A percentile compares a stretch with the other conserved stretches of the same genome.
Conservation (phyloP, 92 coral and sea anemone species). For the Isaurus tuberculatus region DNA sequence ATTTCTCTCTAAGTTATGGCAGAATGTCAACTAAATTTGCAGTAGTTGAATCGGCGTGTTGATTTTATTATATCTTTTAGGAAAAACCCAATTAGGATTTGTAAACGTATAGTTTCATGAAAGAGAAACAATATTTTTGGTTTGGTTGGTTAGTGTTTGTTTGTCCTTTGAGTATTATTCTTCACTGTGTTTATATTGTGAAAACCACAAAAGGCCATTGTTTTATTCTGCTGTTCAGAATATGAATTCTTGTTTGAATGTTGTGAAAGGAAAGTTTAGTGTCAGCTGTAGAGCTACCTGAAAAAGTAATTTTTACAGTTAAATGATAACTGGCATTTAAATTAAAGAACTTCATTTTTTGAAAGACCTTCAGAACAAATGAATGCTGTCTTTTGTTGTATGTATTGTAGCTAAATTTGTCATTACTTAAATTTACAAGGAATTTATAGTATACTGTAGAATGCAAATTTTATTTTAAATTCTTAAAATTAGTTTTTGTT, state of each 20-base stretch:
- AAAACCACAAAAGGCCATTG: constrained; percentile 32
- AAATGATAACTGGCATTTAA: constrained; percentile 6
- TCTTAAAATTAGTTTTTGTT: background rate
- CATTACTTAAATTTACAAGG: background rate
- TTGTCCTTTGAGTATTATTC: constrained; percentile 5
- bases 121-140: constrained; percentile 22
- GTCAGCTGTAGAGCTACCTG: background rate
- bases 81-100: constrained; percentile 25
- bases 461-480: background rate
- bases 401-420: background rate
- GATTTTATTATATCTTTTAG: background rate
- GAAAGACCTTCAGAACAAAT: too few relatives aligned
- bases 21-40: background rate
- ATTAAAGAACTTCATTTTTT: background rate
- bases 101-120: constrained; percentile 32
- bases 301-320: constrained; percentile 7
- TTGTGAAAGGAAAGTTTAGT: background rate
- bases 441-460: background rate
- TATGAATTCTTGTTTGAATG: constrained; percentile 2
- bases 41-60: background rate
- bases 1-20: background rate
- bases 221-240: constrained; percentile 14
- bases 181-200: background rate
- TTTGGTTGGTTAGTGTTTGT: constrained; percentile 31
- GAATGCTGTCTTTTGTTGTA: too few relatives aligned